A percentile compares a stretch with the other conserved stretches of the same genome.
phyloP scores from a whole-genome alignment of 2,888 invertebrate species.

The Capitulum mitella region DNA sequence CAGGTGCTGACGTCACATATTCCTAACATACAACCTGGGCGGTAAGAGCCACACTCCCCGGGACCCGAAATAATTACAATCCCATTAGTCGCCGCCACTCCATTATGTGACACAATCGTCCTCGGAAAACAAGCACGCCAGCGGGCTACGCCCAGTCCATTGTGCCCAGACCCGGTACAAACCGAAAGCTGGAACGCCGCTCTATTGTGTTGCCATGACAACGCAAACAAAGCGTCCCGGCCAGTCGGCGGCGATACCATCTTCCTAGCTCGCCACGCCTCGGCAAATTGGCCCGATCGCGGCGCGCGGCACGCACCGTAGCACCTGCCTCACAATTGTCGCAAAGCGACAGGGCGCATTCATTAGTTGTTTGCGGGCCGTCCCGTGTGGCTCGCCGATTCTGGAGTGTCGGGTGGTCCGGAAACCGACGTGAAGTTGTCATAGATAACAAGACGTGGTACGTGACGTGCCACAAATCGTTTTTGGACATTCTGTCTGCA shows the following conservation, averaged over 20 bases:
- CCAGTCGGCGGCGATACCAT: background rate
- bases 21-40: too few relatives aligned
- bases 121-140: background rate
- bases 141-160: background rate
- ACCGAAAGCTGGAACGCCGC: background rate
- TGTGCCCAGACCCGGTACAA: background rate
- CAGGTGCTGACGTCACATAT: too few relatives aligned
- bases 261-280: background rate
- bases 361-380: background rate
- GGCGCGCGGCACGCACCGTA: background rate
- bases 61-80: background rate
- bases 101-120: background rate
- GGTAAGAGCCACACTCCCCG: too few relatives aligned
- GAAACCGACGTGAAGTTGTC: too few relatives aligned
- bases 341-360: background rate
- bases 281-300: background rate
- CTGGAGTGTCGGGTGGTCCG: too few relatives aligned
- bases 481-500: too few relatives aligned
- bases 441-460: too few relatives aligned
- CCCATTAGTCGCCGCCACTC: background rate
- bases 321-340: background rate
- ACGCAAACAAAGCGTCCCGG: background rate
- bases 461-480: too few relatives aligned
- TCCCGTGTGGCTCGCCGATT: too few relatives aligned
- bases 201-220: constrained; percentile 9